Base-by-base conservation (phyloP, 2,888 invertebrate species). In the Gisinianus flammeolus region DNA sequence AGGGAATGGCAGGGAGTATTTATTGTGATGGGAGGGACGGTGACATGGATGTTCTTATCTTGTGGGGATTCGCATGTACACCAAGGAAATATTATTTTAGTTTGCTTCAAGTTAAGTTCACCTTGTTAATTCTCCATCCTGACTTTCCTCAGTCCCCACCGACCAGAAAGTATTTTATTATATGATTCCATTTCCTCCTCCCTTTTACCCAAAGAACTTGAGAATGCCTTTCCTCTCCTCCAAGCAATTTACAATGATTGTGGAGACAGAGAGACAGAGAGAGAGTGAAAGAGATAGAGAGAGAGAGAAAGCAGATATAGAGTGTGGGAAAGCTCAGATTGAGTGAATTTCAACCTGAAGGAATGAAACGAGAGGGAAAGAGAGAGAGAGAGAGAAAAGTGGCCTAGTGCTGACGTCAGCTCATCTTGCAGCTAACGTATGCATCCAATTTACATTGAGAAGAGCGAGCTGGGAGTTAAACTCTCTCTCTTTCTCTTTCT, bases 331-430 rank as follows among this genome's bases (percentile, higher is more conserved):
- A 44, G 44, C 44, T 16, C 44, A 16, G 44, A 44, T 19, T 44
- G 44, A 44, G 2, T 44, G 44, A 44, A 44, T 44, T 44, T 6
- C 44, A 44, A 44, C 44, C 44, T 44, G 2, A 6, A 44, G 44
- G 6, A 44, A 44, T 44, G 44, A 44, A 44, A 44, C 44, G 6
- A 6, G 44, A 16, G 8, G 44, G 8, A 44, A 44, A 24, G 2
- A 10, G 66, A 66, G n/a, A 64, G 66, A 66, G 54, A 71, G n/a
- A 35, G 44, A 24, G 16, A n/a, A 58, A 58, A 64, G 33, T 28
- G 67, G 62, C n/a, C 30, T 71, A 71, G 28, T 54, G 68, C 68
- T 72, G 54, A 56, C 66, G 72, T 64, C 19, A 58, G 69, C 78
- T 73, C 68, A 68, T 68, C 12, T 33, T 30, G 68, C 30, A 68